Percentiles rank a stretch among this genome's conserved stretches.
phyloP scores from a whole-genome alignment of 2,888 invertebrate species.

The Crematogaster levior region DNA sequence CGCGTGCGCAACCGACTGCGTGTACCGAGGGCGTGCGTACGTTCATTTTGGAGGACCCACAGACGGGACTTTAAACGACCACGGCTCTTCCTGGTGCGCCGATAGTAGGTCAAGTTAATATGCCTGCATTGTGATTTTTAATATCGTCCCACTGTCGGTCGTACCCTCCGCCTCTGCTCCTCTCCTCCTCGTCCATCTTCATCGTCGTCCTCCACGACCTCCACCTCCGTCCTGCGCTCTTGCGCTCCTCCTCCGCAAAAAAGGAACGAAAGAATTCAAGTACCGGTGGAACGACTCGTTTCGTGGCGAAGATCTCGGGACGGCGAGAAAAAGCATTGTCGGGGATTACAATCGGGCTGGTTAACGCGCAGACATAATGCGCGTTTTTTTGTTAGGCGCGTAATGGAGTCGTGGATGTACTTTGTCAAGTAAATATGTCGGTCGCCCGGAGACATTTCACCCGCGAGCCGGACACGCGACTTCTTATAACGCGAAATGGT shows the following conservation, averaged over 20 bases:
- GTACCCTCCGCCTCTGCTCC: constrained; percentile 64
- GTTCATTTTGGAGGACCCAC: constrained; percentile 60
- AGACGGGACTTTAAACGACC: constrained; percentile 72
- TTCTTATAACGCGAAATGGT: not conserved
- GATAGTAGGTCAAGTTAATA: constrained; percentile 82
- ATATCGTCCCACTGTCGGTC: constrained; percentile 76
- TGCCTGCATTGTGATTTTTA: constrained; percentile 82
- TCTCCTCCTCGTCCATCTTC: constrained; percentile 47
- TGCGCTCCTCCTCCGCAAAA: constrained; percentile 72
- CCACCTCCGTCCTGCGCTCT: constrained; percentile 61
- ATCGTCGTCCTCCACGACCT: constrained; percentile 55
- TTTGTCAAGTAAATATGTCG: constrained; percentile 56
- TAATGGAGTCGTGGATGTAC: constrained; percentile 56
- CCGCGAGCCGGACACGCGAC: constrained; percentile 33
- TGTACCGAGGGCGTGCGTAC: constrained; percentile 56
- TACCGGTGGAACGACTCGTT: constrained; percentile 80
- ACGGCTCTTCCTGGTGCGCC: constrained; percentile 74
- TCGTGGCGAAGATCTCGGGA: constrained; percentile 65
- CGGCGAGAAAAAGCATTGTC: constrained; percentile 72
- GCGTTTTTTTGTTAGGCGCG: constrained; percentile 50
- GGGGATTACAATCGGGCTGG: constrained; percentile 71
- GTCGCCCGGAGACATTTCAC: constrained; percentile 44
- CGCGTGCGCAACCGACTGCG: constrained; percentile 61
- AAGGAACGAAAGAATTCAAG: constrained; percentile 77
- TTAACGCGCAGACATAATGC: constrained; percentile 68